Evolutionary conservation across 1,140 invertebrate species (phyloP).

Genomic region (Tigriopus japonicus): DNA sequence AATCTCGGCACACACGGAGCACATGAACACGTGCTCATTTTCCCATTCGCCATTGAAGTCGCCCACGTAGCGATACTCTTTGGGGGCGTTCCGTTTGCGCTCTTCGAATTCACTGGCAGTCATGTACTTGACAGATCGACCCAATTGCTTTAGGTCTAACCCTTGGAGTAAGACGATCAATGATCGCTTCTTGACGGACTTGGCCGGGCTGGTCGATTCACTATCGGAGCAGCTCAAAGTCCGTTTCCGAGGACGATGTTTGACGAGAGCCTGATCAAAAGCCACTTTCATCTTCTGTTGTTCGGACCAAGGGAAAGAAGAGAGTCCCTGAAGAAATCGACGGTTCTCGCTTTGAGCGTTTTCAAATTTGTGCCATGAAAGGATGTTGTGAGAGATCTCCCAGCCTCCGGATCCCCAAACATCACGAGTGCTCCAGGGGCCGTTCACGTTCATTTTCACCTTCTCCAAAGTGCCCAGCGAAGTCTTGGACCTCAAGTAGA

Average conservation of each 20-base stretch:
- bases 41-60: slow-evolving; percentile 5
- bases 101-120: neutral
- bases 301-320: neutral
- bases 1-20: neutral
- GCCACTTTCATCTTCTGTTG: neutral
- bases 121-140: slow-evolving; percentile 1
- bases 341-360: neutral
- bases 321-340: neutral
- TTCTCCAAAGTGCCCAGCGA: neutral
- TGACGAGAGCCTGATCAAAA: neutral
- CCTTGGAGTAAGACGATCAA: neutral
- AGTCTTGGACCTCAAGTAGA: neutral
- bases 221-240: neutral
- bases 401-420: slow-evolving; percentile 4
- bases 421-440: neutral
- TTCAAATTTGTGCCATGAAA: slow-evolving; percentile 1
- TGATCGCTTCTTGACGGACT: neutral
- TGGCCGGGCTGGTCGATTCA: neutral
- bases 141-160: slow-evolving; percentile 5
- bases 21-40: neutral
- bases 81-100: neutral
- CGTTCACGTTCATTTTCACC: neutral
- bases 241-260: neutral
- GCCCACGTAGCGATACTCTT: neutral
- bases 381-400: neutral